Evolutionary conservation across 2,888 invertebrate species (phyloP).

Genomic region (Candidula unifasciata): DNA sequence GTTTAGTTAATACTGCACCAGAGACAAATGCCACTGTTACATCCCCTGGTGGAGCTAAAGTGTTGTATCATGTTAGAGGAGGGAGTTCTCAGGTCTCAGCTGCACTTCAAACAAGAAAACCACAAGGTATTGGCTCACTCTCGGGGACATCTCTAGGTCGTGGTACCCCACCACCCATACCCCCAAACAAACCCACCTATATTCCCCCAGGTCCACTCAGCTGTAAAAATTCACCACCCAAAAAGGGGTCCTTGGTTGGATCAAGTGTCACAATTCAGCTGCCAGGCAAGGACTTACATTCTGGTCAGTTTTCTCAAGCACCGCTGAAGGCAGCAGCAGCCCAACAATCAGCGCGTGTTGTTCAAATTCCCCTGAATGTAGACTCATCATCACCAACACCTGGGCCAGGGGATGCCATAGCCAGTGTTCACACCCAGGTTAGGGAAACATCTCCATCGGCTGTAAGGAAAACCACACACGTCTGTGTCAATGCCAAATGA

Average conservation of each 20-base stretch:
- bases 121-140: conserved; percentile 27
- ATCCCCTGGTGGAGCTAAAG: conserved; percentile 65
- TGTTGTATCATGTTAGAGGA: conserved; percentile 64
- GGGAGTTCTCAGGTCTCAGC: conserved; percentile 18
- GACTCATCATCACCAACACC: conserved; percentile 40
- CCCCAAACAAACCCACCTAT: conserved; percentile 75
- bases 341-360: conserved; percentile 54
- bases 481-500: conserved; percentile 75
- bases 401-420: conserved; percentile 35
- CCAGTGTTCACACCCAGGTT: conserved; percentile 59
- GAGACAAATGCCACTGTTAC: conserved; percentile 59
- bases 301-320: conserved; percentile 38
- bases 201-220: conserved; percentile 50
- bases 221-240: conserved; percentile 64
- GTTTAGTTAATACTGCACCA: conserved; percentile 42
- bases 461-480: conserved; percentile 71
- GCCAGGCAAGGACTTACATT: conserved; percentile 45
- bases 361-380: conserved; percentile 72
- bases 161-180: conserved; percentile 75
- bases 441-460: conserved; percentile 69
- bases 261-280: conserved; percentile 63
- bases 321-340: background rate
- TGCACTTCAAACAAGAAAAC: conserved; percentile 24
- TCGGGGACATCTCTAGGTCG: conserved; percentile 61
- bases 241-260: conserved; percentile 66